Conservation (phyloP, 2,888 invertebrate species). For the Rhamphomyia laevipes region DNA sequence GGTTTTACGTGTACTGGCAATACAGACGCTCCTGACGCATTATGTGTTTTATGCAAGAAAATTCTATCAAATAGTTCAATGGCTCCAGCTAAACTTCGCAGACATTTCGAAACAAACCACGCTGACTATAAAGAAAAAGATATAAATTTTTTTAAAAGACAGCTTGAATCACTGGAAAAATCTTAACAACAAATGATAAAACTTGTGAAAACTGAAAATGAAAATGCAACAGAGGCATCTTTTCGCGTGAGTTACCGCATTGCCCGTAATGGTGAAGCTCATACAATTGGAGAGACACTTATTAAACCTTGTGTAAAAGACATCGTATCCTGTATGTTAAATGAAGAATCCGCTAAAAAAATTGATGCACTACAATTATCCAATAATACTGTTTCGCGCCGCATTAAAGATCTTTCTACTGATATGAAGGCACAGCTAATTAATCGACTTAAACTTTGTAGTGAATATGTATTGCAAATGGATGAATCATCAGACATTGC, state of each 20-base stretch:
- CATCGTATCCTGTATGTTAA: conserved; percentile 2
- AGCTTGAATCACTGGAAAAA: background rate
- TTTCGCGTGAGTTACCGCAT: conserved; percentile 4
- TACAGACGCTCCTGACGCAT: background rate
- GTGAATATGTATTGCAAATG: conserved; percentile 6
- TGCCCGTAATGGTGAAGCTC: conserved; percentile 5
- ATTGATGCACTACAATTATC: conserved; percentile 1
- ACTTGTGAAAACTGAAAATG: conserved; percentile 3
- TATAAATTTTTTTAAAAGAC: conserved; percentile 3
- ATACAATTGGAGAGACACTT: conserved; percentile 6
- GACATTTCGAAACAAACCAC: conserved; percentile 5
- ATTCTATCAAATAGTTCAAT: conserved; percentile 2
- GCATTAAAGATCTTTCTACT: background rate
- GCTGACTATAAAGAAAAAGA: conserved; percentile 4
- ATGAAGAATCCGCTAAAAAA: conserved; percentile 4
- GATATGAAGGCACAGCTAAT: background rate
- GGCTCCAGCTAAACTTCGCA: conserved; percentile 7
- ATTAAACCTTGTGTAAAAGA: background rate
- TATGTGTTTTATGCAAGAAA: background rate
- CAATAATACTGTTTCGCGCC: conserved; percentile 1
- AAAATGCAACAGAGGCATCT: conserved; percentile 4
- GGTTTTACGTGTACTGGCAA: background rate
- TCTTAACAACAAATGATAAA: conserved; percentile 1
- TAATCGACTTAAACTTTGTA: conserved; percentile 1
- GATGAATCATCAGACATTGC: conserved; percentile 2